Evolutionary conservation across 2,888 invertebrate genomes (phyloP).

Genomic region (Microdon myrmicae): DNA sequence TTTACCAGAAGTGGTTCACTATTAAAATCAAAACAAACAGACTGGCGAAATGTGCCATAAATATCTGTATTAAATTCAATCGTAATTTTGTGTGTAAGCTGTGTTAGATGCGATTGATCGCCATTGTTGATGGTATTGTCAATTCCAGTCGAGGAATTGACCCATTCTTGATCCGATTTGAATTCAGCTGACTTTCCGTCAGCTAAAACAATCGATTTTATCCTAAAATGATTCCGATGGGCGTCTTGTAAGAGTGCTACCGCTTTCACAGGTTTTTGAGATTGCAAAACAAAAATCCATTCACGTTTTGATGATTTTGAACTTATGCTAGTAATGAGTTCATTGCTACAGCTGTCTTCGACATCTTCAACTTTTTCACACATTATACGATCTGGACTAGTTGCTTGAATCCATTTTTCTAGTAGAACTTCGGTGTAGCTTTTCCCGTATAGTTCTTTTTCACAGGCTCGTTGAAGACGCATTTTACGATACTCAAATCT

Average conservation of each 20-base stretch:
- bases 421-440: slow-evolving; percentile 73
- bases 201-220: slow-evolving; percentile 67
- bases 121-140: slow-evolving; percentile 2
- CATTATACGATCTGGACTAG: slow-evolving; percentile 74
- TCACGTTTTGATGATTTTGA: slow-evolving; percentile 72
- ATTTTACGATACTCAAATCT: slow-evolving; percentile 75
- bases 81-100: slow-evolving; percentile 67
- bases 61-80: slow-evolving; percentile 76
- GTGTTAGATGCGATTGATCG: slow-evolving; percentile 6
- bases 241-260: slow-evolving; percentile 78
- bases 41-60: slow-evolving; percentile 81
- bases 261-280: slow-evolving; percentile 69
- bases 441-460: slow-evolving; percentile 75
- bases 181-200: slow-evolving; percentile 62
- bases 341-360: slow-evolving; percentile 71
- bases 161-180: slow-evolving; percentile 71
- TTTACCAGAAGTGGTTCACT: slow-evolving; percentile 73
- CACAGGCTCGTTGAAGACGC: slow-evolving; percentile 73
- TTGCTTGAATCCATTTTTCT: slow-evolving; percentile 73
- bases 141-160: slow-evolving; percentile 55
- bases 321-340: slow-evolving; percentile 72
- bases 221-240: slow-evolving; percentile 74
- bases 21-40: slow-evolving; percentile 81
- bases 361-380: slow-evolving; percentile 72
- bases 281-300: slow-evolving; percentile 72